Evolutionary conservation across 2,797 vertebrate genomes (phyloP).

Genomic region (Salarias fasciatus): DNA sequence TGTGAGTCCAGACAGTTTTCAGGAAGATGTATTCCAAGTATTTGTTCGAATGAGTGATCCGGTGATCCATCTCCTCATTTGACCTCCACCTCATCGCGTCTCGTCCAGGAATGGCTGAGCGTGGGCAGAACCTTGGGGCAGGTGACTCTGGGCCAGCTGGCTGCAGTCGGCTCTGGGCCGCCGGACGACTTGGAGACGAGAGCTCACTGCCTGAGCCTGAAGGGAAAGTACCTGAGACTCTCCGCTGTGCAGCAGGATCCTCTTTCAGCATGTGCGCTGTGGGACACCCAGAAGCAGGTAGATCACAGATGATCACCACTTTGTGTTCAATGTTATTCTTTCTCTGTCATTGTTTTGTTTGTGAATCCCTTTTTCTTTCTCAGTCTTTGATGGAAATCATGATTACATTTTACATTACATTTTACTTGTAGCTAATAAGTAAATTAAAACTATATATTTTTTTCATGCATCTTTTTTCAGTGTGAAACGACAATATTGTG

Average conservation of each 20-base stretch:
- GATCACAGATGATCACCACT: slow-evolving; percentile 1
- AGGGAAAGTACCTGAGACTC: slow-evolving; percentile 85
- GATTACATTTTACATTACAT: too few species aligned
- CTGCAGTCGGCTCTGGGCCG: slow-evolving; percentile 68
- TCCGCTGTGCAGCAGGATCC: slow-evolving; percentile 82
- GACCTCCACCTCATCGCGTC: slow-evolving; percentile 25
- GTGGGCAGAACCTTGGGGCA: slow-evolving; percentile 79
- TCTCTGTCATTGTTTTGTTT: too few species aligned
- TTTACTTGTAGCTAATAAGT: too few species aligned
- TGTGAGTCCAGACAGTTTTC: slow-evolving; percentile 9
- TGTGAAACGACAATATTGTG: too few species aligned
- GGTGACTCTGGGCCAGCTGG: slow-evolving; percentile 81
- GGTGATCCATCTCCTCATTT: slow-evolving; percentile 24
- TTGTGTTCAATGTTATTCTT: too few species aligned
- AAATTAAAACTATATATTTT: too few species aligned
- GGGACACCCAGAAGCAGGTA: slow-evolving; percentile 82
- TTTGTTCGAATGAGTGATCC: not conserved
- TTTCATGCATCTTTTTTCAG: too few species aligned
- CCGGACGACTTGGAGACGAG: slow-evolving; percentile 70
- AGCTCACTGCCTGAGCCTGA: slow-evolving; percentile 81
- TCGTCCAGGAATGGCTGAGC: slow-evolving; percentile 83
- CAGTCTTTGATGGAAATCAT: too few species aligned
- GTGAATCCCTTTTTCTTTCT: too few species aligned
- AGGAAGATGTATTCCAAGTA: slow-evolving; percentile 3
- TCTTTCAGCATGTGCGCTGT: slow-evolving; percentile 73